Conservation (phyloP, 2,888 invertebrate genomes). For the Hirtodrosophila duncani region DNA sequence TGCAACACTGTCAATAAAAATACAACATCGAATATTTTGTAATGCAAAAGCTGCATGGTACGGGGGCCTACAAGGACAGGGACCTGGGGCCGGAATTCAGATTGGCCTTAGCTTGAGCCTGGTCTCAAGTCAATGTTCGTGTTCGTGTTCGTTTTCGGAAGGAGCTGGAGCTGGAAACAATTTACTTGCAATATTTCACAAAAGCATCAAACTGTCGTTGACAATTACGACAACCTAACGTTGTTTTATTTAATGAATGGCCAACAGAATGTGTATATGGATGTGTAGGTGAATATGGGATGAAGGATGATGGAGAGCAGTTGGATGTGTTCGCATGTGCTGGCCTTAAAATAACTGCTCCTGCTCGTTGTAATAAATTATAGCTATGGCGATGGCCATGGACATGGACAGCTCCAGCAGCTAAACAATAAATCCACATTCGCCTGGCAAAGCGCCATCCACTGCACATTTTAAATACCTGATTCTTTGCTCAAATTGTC, state of each 20-base stretch:
- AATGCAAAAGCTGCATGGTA: slow-evolving; percentile 54
- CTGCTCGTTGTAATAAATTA: slow-evolving; percentile 60
- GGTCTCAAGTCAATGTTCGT: too few relatives aligned
- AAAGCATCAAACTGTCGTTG: slow-evolving; percentile 70
- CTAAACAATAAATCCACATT: slow-evolving; percentile 28
- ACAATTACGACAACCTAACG: slow-evolving; percentile 63
- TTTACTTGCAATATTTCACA: slow-evolving; percentile 66
- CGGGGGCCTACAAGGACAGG: too few relatives aligned
- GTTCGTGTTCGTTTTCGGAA: too few relatives aligned
- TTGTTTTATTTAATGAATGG: slow-evolving; percentile 69
- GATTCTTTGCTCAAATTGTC: slow-evolving; percentile 52
- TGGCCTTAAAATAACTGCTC: slow-evolving; percentile 61
- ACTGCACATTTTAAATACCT: slow-evolving; percentile 63
- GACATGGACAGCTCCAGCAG: slow-evolving; percentile 49
- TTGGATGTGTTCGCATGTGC: slow-evolving; percentile 16
- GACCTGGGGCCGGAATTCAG: too few relatives aligned
- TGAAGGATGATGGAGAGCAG: not conserved
- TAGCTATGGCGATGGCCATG: too few relatives aligned
- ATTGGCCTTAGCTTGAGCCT: too few relatives aligned
- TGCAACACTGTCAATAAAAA: slow-evolving; percentile 65
- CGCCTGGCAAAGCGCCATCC: slow-evolving; percentile 45
- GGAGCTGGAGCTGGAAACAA: slow-evolving; percentile 37
- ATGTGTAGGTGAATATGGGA: slow-evolving; percentile 12
- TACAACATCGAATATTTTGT: slow-evolving; percentile 52
- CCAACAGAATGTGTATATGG: slow-evolving; percentile 40